Base-by-base conservation (phyloP, 2,113 vertebrate species). In the Pteropus alecto region DNA sequence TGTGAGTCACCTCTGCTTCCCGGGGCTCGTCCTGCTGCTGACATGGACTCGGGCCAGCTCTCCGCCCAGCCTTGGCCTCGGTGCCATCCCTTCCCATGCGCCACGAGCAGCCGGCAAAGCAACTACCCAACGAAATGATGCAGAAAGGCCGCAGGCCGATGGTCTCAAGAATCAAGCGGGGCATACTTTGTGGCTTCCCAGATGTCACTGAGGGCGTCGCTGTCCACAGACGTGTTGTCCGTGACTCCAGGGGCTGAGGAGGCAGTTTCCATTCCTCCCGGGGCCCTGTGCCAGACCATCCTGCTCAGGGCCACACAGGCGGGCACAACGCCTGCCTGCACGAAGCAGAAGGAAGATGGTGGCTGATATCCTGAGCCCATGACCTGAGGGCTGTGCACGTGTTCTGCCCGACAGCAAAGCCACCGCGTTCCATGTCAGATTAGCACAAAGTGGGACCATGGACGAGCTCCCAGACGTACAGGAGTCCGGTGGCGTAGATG, bases 1-100 rank as follows among this genome's bases (percentile, higher is more conserved):
- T 4, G 7, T 96, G 97, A 96, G 60, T 97, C 97, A 95, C 94
- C 95, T 87, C 90, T 10, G 35, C 93, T 83, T 41, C 95, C 91
- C 0, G 6, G 73, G 79, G 78, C 88, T 56, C 10, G 7, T 30
- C 92, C 94, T 84, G 94, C 83, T 83, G 96, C 86, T 35, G 5
- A 2, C 0, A 7, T 35, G 76, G 94, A 67, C 10, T 2, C 26
- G 0, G 89, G 51, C 90, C 95, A 95, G 2, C 7, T 54, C 65
- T 43, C 67, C 5, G 81, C 84, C 22, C 8, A 87, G 61, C 33
- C 43, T 35, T 7, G 54, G 41, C 6, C 82, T 79, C 9, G 0
- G n/a, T 12, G 28, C 56, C 26, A 1, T 56, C 11, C 56, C 74
- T 77, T 28, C 46, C 3, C 68, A 16, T 60, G 22, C 0, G 0